Conservation (phyloP, 2,888 invertebrate species). For the Idaea straminata region DNA sequence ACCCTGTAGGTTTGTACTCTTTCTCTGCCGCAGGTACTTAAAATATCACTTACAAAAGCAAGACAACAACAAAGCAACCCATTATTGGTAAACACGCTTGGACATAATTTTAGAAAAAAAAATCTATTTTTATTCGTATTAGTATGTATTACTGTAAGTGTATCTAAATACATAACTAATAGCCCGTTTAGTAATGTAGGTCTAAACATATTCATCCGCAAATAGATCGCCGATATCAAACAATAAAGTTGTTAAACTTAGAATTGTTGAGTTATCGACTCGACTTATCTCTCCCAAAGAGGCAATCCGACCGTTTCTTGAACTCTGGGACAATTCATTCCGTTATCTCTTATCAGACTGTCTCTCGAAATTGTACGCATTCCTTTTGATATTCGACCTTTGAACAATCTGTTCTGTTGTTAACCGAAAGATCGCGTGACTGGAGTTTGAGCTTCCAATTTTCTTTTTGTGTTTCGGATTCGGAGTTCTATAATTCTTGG, state of each 20-base stretch:
- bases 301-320: background rate
- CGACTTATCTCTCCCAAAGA: background rate
- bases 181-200: too few species aligned
- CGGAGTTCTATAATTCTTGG: background rate
- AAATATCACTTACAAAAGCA: too few species aligned
- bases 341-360: background rate
- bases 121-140: too few species aligned
- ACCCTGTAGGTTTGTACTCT: too few species aligned
- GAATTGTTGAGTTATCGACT: background rate
- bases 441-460: background rate
- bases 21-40: too few species aligned
- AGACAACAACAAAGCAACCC: too few species aligned
- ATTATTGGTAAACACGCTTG: too few species aligned
- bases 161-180: too few species aligned
- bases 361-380: background rate
- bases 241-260: background rate
- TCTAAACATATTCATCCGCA: too few species aligned
- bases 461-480: background rate
- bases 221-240: background rate
- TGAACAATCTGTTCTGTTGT: background rate
- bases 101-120: too few species aligned
- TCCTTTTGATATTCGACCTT: background rate
- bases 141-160: too few species aligned
- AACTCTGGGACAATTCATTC: background rate
- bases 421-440: constrained; percentile 1